Base-by-base conservation (phyloP, 2,113 vertebrate genomes). In the Tor tambroides region DNA sequence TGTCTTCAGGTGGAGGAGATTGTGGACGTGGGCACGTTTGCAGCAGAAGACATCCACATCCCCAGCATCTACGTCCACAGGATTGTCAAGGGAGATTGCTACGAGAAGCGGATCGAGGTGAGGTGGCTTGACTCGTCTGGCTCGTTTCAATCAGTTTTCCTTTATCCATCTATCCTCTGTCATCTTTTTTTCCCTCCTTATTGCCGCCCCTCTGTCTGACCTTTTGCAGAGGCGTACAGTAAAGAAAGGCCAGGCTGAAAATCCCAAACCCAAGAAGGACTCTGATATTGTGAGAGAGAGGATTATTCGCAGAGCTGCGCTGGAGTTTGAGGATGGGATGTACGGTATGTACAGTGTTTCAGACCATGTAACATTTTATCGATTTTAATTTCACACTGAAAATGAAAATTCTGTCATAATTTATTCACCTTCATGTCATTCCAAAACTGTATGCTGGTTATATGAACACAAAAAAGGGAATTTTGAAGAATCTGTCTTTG, bases 251-350 rank as follows among this genome's bases (percentile, higher is more conserved):
- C 95, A 94, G 78, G 93, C 93, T 1, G 91, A 90, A 49, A 94
- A 95, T 80, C 89, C 92, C 51, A 97, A 96, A 89, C 93, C 96
- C 14, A 96, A 94, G 88, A 96, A 96, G 83, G 91, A 95, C 43
- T 95, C 96, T 0, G 97, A 98, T 77, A 94, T 97, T 1, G 93
- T 98, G 72, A 96, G 98, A 78, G 98, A 99, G 88, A 94, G 97
- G 78, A 99, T 99, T 92, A 99, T 99, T 90, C 96, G 95, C 61
- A 92, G 98, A 32, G 98, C 98, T 1, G 98, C 98, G 49, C 95
- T 99, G 43, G 98, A 99, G 92, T 99, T 99, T 92, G 94, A 98
- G 74, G 96, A 99, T n/a, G 98, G 98, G 90, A 99, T 99, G 98
- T 99, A 98, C 82, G 98, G 98, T 99, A 99, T 26, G 89, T 49